Conservation (phyloP, 1,140 invertebrate species). For the Pristionchus pacificus region DNA sequence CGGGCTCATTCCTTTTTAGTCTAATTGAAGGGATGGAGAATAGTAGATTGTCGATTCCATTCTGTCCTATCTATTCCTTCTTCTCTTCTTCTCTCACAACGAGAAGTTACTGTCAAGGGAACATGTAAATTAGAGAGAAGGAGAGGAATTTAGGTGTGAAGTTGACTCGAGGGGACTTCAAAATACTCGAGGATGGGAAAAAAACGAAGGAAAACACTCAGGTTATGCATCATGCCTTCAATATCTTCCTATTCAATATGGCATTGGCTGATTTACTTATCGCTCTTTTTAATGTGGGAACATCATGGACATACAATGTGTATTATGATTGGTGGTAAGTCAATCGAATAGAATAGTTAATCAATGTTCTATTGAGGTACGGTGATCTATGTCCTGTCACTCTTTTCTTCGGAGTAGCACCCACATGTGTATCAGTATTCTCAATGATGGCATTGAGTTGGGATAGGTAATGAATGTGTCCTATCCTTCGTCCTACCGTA, state of each 20-base stretch:
- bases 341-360: conserved; percentile 68
- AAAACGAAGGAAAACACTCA: background rate
- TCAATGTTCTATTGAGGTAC: background rate
- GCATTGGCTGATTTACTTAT: conserved; percentile 63
- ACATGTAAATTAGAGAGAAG: background rate
- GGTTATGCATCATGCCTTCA: conserved; percentile 44
- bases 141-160: background rate
- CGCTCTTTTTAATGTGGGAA: conserved; percentile 60
- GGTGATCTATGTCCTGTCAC: conserved; percentile 22
- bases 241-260: conserved; percentile 63
- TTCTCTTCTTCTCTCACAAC: background rate
- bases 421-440: conserved; percentile 82
- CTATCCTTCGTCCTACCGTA: too few relatives aligned
- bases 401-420: conserved; percentile 76
- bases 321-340: conserved; percentile 78
- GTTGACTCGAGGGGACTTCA: too few relatives aligned
- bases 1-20: too few relatives aligned
- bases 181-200: background rate
- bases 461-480: conserved; percentile 73
- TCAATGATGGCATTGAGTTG: conserved; percentile 88
- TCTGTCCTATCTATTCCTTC: background rate
- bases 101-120: background rate
- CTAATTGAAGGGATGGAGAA: too few relatives aligned
- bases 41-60: too few relatives aligned
- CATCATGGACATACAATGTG: conserved; percentile 40